Evolutionary conservation across 2,888 invertebrate species (phyloP), one percentile per base, ranked within the genome.

Genomic region (Orchestes rusci): DNA sequence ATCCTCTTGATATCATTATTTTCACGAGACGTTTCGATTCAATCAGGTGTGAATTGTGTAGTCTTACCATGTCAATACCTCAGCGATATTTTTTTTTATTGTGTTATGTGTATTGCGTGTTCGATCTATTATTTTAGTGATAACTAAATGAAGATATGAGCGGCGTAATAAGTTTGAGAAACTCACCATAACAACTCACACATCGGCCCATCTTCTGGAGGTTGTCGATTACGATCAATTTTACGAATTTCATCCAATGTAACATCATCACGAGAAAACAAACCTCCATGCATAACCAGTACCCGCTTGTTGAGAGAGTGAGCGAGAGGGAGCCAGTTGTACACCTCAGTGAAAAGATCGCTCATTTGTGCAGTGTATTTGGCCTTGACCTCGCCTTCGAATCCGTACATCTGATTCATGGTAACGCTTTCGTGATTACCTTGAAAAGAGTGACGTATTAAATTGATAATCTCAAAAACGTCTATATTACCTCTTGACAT

Each of bases 341-440:
- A 99, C 15, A 99, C 94, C 73, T 97, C 96, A 1, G 96, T 96
- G 73, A 99, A 99, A 35, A 97, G 76, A 53, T 95, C 91, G 0
- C 92, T 89, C 96, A 99, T 97, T 67, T 93, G 86, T 15, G 81
- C 74, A 1, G 88, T 85, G 69, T 95, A 99, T 71, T 99, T 99
- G 4, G 90, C 82, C 59, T 91, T 90, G 1, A 99, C 97, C 72
- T 99, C 99, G 1, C 97, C 99, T 52, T 94, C 90, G 73, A 99
- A 99, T 1, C 99, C 99, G 69, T 99, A 99, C 90, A 99, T 95
- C 70, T 94, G 90, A 71, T 99, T 99, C 97, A 99, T 99, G 48
- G 89, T 93, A 33, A 85, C 79, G 57, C 94, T 94, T 67, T 99
- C 97, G 66, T 99, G 97, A 71, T 99, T 99, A n/a, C 96, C 93